Conservation (phyloP, 2,113 vertebrate species). For the Cinclus cinclus region DNA sequence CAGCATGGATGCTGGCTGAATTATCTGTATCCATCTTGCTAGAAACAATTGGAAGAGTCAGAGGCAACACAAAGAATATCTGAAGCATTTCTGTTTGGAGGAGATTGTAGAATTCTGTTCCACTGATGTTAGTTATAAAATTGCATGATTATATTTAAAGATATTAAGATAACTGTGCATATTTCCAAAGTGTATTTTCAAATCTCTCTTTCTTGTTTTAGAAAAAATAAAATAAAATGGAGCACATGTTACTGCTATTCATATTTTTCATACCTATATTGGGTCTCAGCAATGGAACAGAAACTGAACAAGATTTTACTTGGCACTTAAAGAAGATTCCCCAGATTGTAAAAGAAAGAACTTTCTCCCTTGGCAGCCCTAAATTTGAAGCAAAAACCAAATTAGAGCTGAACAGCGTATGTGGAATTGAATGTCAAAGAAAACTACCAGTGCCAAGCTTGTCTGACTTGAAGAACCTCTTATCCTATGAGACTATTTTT, state of each 20-base stretch:
- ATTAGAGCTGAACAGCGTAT: conserved; percentile 74
- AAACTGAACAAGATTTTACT: conserved; percentile 79
- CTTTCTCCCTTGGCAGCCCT: conserved; percentile 82
- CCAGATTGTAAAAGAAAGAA: conserved; percentile 81
- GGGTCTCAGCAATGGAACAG: conserved; percentile 59
- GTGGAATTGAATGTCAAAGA: conserved; percentile 91
- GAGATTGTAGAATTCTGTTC: background rate
- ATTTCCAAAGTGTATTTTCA: conserved; percentile 8
- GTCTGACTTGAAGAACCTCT: conserved; percentile 82
- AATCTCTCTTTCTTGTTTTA: conserved; percentile 61
- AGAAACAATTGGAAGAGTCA: background rate
- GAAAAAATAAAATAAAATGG: conserved; percentile 82
- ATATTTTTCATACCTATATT: conserved; percentile 75
- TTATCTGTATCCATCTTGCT: background rate
- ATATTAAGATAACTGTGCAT: background rate
- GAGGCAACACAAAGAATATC: background rate
- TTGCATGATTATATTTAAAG: background rate
- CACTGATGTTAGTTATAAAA: background rate
- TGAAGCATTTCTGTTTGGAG: background rate
- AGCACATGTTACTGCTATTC: conserved; percentile 75
- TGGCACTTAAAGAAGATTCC: conserved; percentile 90
- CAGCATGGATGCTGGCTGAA: background rate
- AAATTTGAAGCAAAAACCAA: conserved; percentile 80
- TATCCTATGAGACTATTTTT: conserved; percentile 92
- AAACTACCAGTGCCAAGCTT: conserved; percentile 78